phyloP scores from a whole-genome alignment of 2,113 vertebrate genomes.

The Poicephalus meyeri region DNA sequence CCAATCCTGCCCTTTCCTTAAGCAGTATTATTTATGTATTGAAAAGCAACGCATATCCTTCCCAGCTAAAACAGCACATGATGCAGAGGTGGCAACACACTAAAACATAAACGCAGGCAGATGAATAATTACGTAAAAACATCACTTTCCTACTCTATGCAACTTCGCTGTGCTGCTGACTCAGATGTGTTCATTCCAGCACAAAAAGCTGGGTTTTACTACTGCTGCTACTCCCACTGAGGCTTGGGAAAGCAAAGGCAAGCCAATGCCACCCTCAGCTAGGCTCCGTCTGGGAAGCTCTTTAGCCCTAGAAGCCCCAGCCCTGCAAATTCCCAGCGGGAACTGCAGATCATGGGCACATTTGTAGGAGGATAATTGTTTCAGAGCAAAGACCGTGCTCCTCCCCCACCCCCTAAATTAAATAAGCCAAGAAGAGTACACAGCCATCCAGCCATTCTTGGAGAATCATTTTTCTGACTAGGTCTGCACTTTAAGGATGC shows the following conservation, averaged over 20 bases:
- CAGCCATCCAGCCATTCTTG: conserved; percentile 22
- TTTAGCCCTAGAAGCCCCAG: background rate
- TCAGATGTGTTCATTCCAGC: background rate
- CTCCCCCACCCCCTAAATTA: conserved; percentile 30
- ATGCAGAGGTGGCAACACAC: background rate
- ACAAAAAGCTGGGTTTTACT: background rate
- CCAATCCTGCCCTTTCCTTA: background rate
- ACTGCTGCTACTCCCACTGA: background rate
- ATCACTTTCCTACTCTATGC: background rate
- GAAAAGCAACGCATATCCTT: background rate
- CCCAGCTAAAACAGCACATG: conserved; percentile 26
- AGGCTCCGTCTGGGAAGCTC: background rate
- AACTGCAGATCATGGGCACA: background rate
- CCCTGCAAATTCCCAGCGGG: background rate
- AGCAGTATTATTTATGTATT: background rate
- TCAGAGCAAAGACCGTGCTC: background rate
- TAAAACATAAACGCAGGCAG: conserved; percentile 12
- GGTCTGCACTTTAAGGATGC: conserved; percentile 51
- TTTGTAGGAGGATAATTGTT: conserved; percentile 14
- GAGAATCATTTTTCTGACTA: conserved; percentile 57
- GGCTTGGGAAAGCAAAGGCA: background rate
- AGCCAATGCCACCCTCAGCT: background rate
- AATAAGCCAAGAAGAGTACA: conserved; percentile 22
- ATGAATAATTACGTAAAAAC: conserved; percentile 4
- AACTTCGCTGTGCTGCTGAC: background rate